Conservation (phyloP, 2,888 invertebrate genomes). For the Idaea straminata region DNA sequence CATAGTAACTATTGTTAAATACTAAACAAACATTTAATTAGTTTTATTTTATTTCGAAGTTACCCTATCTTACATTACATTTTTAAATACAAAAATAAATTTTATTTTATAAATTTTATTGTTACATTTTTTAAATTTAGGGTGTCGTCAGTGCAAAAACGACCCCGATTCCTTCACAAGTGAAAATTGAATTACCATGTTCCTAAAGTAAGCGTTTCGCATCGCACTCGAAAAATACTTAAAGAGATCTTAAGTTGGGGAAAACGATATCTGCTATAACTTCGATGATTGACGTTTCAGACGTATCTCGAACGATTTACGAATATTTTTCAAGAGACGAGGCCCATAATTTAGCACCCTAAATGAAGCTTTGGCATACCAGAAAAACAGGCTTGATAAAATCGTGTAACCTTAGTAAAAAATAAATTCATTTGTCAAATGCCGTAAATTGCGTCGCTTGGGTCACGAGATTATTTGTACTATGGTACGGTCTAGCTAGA, state of each 20-base stretch:
- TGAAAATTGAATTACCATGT: slow-evolving; percentile 5
- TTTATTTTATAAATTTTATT: too few relatives aligned
- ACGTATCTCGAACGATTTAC: slow-evolving; percentile 5
- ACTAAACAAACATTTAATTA: too few relatives aligned
- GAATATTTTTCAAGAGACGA: not conserved
- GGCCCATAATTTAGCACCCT: not conserved
- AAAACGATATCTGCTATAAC: slow-evolving; percentile 21
- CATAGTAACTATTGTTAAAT: too few relatives aligned
- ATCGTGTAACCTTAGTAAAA: not conserved
- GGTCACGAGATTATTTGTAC: not conserved
- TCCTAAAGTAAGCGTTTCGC: slow-evolving; percentile 5
- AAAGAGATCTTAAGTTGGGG: slow-evolving; percentile 41
- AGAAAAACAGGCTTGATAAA: not conserved
- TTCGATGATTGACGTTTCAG: slow-evolving; percentile 23
- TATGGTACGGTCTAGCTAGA: too few relatives aligned
- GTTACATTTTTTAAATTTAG: not conserved
- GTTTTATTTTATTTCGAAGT: too few relatives aligned
- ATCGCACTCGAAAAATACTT: slow-evolving; percentile 51
- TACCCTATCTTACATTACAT: too few relatives aligned
- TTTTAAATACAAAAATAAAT: too few relatives aligned
- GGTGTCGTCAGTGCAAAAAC: not conserved
- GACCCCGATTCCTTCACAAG: not conserved
- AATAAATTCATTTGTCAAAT: not conserved
- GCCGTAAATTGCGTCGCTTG: not conserved
- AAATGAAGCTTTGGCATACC: not conserved